Percentiles rank a stretch among this genome's conserved stretches.
Evolutionary conservation across 2,113 vertebrate genomes (phyloP).

Genomic region (Megaceryle torquata): DNA sequence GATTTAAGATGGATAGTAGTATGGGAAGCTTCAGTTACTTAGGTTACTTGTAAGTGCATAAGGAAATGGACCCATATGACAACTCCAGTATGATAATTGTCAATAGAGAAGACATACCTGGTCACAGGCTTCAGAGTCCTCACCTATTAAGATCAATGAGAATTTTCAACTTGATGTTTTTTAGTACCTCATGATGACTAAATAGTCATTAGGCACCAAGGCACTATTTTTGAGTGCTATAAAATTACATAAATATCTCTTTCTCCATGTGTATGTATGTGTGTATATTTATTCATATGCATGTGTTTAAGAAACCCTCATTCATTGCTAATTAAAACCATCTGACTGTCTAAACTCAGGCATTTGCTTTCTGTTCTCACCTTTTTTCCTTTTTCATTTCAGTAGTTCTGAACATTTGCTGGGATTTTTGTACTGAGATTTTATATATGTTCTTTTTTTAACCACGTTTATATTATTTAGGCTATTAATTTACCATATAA

Average conservation of each 20-base stretch:
- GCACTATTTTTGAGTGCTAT: background rate
- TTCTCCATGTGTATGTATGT: background rate
- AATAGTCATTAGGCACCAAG: background rate
- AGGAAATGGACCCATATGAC: background rate
- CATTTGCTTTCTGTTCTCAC: background rate
- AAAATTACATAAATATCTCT: background rate
- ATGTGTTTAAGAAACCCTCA: background rate
- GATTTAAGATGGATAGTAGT: background rate
- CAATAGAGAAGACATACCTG: background rate
- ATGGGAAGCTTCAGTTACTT: background rate
- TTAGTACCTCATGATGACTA: background rate
- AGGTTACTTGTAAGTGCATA: background rate
- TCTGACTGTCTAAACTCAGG: background rate
- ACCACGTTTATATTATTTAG: background rate
- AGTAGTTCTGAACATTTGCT: background rate
- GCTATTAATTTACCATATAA: background rate
- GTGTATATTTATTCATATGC: background rate
- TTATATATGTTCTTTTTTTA: background rate
- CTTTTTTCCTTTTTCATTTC: background rate
- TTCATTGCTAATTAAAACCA: background rate
- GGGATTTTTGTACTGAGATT: background rate
- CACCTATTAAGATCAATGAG: rapidly evolving
- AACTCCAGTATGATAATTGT: background rate
- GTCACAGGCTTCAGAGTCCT: background rate
- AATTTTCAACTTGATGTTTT: background rate